Percentiles rank a stretch among this genome's conserved stretches.
phyloP scores from a whole-genome alignment of 1,140 invertebrate species.

The Holotrichia oblita region DNA sequence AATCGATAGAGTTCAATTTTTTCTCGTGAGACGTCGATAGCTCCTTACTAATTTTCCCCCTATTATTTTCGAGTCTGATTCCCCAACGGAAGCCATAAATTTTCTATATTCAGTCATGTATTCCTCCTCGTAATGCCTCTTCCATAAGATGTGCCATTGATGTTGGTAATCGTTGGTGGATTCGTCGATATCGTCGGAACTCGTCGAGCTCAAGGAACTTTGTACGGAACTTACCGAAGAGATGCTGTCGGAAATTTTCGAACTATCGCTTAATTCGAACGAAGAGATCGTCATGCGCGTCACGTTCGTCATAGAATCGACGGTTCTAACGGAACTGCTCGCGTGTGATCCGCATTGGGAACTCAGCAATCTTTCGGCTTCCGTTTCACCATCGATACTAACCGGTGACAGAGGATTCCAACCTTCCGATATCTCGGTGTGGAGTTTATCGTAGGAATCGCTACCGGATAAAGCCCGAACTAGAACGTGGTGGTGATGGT shows the following conservation, averaged over 20 bases:
- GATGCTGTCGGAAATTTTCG: constrained; percentile 58
- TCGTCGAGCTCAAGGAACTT: constrained; percentile 65
- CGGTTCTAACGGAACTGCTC: constrained; percentile 65
- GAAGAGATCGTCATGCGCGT: constrained; percentile 74
- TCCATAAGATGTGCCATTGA: constrained; percentile 80
- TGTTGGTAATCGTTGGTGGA: constrained; percentile 65
- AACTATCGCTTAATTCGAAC: constrained; percentile 61
- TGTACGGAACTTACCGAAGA: constrained; percentile 65
- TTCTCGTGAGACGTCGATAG: background rate
- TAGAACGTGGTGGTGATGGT: constrained; percentile 54
- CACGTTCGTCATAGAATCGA: constrained; percentile 81
- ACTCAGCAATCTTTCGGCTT: constrained; percentile 67
- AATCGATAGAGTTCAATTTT: background rate
- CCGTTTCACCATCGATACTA: constrained; percentile 70
- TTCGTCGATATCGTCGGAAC: constrained; percentile 65
- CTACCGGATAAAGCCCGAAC: constrained; percentile 55
- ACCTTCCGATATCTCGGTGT: constrained; percentile 62
- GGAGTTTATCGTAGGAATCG: constrained; percentile 59
- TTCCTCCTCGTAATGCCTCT: constrained; percentile 78
- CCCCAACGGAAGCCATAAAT: constrained; percentile 60
- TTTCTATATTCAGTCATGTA: constrained; percentile 72
- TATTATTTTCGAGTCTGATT: background rate
- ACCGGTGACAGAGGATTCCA: constrained; percentile 67
- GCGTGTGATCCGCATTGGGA: constrained; percentile 67
- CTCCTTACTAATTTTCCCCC: background rate